Evolutionary conservation across 2,797 vertebrate species (phyloP).

Genomic region (Pantherophis vulpinus): DNA sequence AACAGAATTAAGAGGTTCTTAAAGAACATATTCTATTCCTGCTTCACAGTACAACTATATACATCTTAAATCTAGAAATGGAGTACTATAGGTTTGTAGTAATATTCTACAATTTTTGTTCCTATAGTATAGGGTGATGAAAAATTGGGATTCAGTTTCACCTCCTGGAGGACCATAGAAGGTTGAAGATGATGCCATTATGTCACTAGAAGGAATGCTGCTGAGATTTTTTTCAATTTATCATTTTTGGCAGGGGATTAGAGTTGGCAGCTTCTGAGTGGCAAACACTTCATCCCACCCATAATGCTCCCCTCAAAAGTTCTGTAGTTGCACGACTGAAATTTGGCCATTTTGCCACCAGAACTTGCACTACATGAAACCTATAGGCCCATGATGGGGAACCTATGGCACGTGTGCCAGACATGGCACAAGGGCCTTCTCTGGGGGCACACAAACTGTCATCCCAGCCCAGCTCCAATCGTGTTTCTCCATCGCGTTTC

Average conservation of each 20-base stretch:
- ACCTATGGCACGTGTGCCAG: too few species aligned
- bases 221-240: neutral
- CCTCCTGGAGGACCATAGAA: neutral
- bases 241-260: neutral
- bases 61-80: neutral
- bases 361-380: neutral
- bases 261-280: neutral
- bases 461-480: too few species aligned
- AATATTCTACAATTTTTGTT: neutral
- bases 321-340: neutral
- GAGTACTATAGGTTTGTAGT: neutral
- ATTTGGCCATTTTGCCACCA: neutral
- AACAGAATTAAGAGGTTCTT: neutral
- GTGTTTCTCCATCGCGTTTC: too few species aligned
- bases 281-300: neutral
- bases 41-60: neutral
- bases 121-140: neutral
- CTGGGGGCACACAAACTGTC: too few species aligned
- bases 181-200: neutral
- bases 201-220: neutral
- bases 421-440: too few species aligned
- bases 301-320: neutral
- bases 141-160: neutral
- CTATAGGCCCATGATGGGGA: neutral
- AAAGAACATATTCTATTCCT: neutral